Evolutionary conservation across 2,888 invertebrate genomes (phyloP).

Genomic region (Hirtodrosophila cameraria): DNA sequence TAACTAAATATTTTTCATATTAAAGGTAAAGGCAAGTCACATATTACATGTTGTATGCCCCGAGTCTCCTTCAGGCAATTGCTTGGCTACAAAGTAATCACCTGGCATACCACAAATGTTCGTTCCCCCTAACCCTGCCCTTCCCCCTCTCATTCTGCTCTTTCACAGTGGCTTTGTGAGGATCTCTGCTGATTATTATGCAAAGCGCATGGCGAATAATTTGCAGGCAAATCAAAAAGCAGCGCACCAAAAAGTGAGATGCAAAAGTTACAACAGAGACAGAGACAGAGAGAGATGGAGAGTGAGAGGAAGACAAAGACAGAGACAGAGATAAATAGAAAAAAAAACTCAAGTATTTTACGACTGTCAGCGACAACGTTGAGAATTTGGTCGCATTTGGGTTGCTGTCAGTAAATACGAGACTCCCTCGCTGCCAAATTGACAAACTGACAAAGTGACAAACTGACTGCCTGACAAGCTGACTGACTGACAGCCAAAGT

Average conservation of each 20-base stretch:
- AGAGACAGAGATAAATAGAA: slow-evolving; percentile 6
- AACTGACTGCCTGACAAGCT: slow-evolving; percentile 27
- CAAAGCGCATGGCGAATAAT: slow-evolving; percentile 68
- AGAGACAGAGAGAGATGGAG: neutral
- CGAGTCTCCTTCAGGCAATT: slow-evolving; percentile 3
- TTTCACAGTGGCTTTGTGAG: slow-evolving; percentile 25
- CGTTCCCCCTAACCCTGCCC: neutral
- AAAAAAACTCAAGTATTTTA: slow-evolving; percentile 51
- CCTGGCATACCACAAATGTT: slow-evolving; percentile 26
- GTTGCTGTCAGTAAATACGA: slow-evolving; percentile 1
- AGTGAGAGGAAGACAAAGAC: slow-evolving; percentile 5
- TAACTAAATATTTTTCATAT: slow-evolving; percentile 2
- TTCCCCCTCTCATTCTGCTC: slow-evolving; percentile 1
- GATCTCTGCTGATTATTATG: slow-evolving; percentile 70
- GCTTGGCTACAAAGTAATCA: slow-evolving; percentile 50
- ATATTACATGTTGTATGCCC: slow-evolving; percentile 22
- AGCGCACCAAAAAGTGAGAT: slow-evolving; percentile 26
- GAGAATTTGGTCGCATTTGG: slow-evolving; percentile 40
- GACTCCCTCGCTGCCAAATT: slow-evolving; percentile 19
- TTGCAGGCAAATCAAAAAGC: slow-evolving; percentile 60
- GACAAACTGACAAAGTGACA: slow-evolving; percentile 13
- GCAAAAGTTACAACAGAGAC: slow-evolving; percentile 29
- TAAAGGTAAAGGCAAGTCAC: slow-evolving; percentile 34
- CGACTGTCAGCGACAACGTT: slow-evolving; percentile 53
- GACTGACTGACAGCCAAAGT: slow-evolving; percentile 60